A percentile compares a stretch with the other conserved stretches of the same genome.
These are phyloP conservation scores for Bombus soroeensis DNA, from an alignment of 1,140 invertebrate species.

Conservation along the genomic window DNA sequence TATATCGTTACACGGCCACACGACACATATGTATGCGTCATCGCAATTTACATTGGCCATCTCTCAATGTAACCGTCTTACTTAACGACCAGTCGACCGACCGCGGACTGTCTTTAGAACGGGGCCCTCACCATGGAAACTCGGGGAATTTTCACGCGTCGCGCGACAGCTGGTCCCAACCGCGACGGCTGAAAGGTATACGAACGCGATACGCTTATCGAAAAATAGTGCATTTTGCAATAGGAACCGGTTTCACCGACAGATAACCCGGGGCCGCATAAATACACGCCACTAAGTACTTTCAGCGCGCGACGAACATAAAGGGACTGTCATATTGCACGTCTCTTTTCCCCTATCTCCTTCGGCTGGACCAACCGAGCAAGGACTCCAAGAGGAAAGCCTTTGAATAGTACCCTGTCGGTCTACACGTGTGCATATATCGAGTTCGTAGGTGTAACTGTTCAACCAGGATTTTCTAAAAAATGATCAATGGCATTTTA, in stretches of 20 bases:
- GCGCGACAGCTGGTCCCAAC: slow-evolving; percentile 36
- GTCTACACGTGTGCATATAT: neutral
- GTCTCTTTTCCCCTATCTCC: slow-evolving; percentile 46
- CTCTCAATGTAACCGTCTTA: slow-evolving; percentile 80
- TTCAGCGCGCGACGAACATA: slow-evolving; percentile 28
- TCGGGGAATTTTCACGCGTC: slow-evolving; percentile 61
- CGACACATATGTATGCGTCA: slow-evolving; percentile 75
- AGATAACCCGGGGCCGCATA: slow-evolving; percentile 48
- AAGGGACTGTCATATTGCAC: slow-evolving; percentile 51
- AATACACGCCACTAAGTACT: slow-evolving; percentile 51
- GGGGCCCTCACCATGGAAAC: slow-evolving; percentile 41
- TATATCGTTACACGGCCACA: slow-evolving; percentile 75
- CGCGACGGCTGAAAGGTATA: slow-evolving; percentile 28
- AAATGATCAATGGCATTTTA: neutral
- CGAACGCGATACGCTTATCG: slow-evolving; percentile 60
- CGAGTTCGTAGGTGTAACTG: neutral
- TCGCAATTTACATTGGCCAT: slow-evolving; percentile 80
- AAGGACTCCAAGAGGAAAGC: neutral
- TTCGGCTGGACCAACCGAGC: neutral
- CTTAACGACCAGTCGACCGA: slow-evolving; percentile 72
- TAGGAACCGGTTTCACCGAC: slow-evolving; percentile 41
- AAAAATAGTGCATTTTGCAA: slow-evolving; percentile 56
- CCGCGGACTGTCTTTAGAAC: slow-evolving; percentile 48
- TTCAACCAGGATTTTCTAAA: neutral
- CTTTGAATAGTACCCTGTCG: neutral